Evolutionary conservation across 2,113 vertebrate species (phyloP), one percentile per base, ranked within the genome.

Genomic region (Rattus rattus): DNA sequence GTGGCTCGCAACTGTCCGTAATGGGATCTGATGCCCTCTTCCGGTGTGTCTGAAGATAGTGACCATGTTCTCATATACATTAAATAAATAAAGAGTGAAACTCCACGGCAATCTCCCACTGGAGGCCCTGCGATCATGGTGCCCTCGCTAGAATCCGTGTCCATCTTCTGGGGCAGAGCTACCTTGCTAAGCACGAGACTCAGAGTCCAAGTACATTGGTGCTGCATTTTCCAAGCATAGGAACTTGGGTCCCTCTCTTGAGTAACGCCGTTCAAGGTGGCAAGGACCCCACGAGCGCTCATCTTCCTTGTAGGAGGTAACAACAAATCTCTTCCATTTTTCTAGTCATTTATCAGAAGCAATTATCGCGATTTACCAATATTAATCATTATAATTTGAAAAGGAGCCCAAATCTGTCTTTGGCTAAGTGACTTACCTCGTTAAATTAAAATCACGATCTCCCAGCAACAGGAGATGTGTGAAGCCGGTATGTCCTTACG

Each of bases 331-430:
- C 59, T 90, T 77, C 39, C 47, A 39, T 79, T 88, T 90, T 92
- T 92, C 20, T 54, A 73, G 49, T 93, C 77, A 94, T 89, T 63
- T 91, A 88, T 92, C 88, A 92, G 54, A 88, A 90, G 87, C 76
- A 76, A 96, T 85, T 93, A 72, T 85, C 80, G 67, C 77, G 67
- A 91, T 95, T 79, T 92, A 91, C 91, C 88, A 92, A 72, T 90
- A 88, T 93, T 90, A 72, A 95, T 85, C 92, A 72, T 81, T 75
- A 86, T 83, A 54, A 86, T 95, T 83, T 90, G 52, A 43, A 91
- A 95, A 84, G 61, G 1, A 43, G 56, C 20, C 49, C 61, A 92
- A 59, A 75, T 95, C 81, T 83, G 88, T 54, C 43, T 80, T 77
- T 92, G 56, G 52, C 54, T 39, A 96, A 73, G 20, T 72, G 84